Base-by-base conservation (phyloP, 2,888 invertebrate genomes). In the Beris morrisii region DNA sequence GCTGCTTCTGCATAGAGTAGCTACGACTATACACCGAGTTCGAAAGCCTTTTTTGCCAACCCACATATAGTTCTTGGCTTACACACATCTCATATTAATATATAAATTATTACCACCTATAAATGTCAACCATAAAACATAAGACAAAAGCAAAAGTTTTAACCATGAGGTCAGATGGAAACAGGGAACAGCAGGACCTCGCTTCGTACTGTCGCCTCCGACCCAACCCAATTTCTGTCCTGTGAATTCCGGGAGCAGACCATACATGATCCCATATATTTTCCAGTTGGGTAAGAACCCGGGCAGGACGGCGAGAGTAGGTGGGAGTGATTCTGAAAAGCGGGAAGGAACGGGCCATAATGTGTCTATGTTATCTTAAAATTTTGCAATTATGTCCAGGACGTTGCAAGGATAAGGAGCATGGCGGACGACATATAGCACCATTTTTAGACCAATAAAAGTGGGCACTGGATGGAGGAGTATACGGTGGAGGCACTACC, bases 41-140 rank as follows among this genome's bases (percentile, higher is more conserved):
- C 9, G 38, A 38, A 9, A 38, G 9, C 4, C 38, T 38, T 38
- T 38, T 38, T 38, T 9, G 38, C 22, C 22, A 22, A 22, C 22
- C 22, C 22, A 22, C 22, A 22, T 22, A 22, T 38, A 38, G 38
- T 38, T 9, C 38, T 7, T 38, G 38, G 2, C 9, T 52, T 38
- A 61, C 52, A 61, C 52, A 52, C 50, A 31, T 38, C 50, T 61
- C 64, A 64, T 65, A 68, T 66, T 68, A 68, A 68, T 68, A 66
- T 66, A 66, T 67, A 67, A 69, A 69, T 64, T 69, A 69, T 69
- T 67, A 58, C 67, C 65, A 64, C 67, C 69, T 65, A 65, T 65
- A 65, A 65, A 65, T 65, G 65, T 65, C 65, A 65, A 65, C 65
- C 56, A 50, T 65, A 65, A 65, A 65, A 65, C 56, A 65, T 46